phyloP scores from a whole-genome alignment of 2,113 vertebrate species.

The Corydoras maculifer region DNA sequence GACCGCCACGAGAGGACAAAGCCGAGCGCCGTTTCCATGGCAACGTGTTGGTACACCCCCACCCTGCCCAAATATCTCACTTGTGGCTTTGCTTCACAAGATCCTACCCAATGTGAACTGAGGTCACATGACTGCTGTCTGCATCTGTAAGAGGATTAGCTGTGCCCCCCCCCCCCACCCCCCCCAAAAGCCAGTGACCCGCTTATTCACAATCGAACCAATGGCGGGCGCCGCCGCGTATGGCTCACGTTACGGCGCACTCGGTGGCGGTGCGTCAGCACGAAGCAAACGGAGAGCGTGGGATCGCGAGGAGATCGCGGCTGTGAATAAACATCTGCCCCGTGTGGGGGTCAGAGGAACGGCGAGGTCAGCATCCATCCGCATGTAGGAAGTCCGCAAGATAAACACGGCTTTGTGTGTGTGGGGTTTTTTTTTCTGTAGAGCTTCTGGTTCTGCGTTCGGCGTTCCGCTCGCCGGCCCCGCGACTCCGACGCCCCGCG shows the following conservation, averaged over 20 bases:
- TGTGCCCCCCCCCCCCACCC: not conserved
- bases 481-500: constrained; percentile 5
- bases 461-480: not conserved
- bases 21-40: too few species aligned
- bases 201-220: constrained; percentile 28
- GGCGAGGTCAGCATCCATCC: constrained; percentile 12
- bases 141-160: constrained; percentile 41
- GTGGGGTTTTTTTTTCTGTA: not conserved
- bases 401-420: not conserved
- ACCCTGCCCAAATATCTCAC: constrained; percentile 3
- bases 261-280: not conserved
- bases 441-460: not conserved
- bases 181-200: constrained; percentile 11
- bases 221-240: constrained; percentile 5
- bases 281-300: not conserved
- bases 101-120: constrained; percentile 28
- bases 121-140: constrained; percentile 44
- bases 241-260: not conserved
- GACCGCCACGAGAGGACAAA: too few species aligned
- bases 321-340: constrained; percentile 22
- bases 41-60: not conserved
- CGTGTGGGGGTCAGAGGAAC: constrained; percentile 22
- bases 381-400: constrained; percentile 9
- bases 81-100: constrained; percentile 26
- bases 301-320: not conserved